These are phyloP conservation scores for Phymastichus coffea DNA, from an alignment of 1,140 invertebrate genomes.

Conservation along the genomic window DNA sequence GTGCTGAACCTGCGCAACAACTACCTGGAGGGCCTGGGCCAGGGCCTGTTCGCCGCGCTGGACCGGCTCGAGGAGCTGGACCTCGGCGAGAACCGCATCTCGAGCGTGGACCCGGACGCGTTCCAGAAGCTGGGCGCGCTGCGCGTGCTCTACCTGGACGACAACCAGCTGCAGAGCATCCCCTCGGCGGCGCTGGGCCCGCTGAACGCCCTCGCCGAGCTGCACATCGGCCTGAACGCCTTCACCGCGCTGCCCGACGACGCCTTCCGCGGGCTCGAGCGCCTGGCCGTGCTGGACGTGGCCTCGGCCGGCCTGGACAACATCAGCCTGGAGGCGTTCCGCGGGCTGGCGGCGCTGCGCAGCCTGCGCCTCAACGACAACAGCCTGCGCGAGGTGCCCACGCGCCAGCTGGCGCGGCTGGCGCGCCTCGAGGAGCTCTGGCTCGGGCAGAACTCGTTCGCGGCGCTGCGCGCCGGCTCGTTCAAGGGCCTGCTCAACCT, in stretches of 20 bases:
- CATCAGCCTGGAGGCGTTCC: constrained; percentile 73
- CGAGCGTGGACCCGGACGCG: constrained; percentile 73
- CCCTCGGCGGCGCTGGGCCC: constrained; percentile 72
- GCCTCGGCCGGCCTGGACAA: constrained; percentile 76
- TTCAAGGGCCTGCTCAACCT: constrained; percentile 77
- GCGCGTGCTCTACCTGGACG: constrained; percentile 77
- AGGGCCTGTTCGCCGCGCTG: constrained; percentile 73
- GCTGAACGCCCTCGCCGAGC: constrained; percentile 73
- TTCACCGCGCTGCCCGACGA: constrained; percentile 73
- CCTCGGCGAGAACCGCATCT: constrained; percentile 83
- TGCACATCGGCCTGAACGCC: constrained; percentile 81
- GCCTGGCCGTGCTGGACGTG: constrained; percentile 74
- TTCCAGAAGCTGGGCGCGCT: constrained; percentile 76
- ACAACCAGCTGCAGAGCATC: constrained; percentile 77
- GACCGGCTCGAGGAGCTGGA: constrained; percentile 81
- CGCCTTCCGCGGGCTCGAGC: constrained; percentile 72
- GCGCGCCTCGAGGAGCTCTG: constrained; percentile 75
- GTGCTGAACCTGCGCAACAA: constrained; percentile 82
- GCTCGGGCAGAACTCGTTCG: constrained; percentile 81
- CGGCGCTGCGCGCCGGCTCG: constrained; percentile 65
- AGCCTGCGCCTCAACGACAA: constrained; percentile 79
- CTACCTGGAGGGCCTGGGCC: constrained; percentile 75
- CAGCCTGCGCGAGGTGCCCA: constrained; percentile 71
- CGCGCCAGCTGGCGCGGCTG: constrained; percentile 69
- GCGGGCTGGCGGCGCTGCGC: constrained; percentile 71